Percentiles rank a stretch among this genome's conserved stretches.
These are phyloP conservation scores for Typhlichthys eigenmanni DNA, from an alignment of 2,797 vertebrate genomes.

Conservation along the genomic window DNA sequence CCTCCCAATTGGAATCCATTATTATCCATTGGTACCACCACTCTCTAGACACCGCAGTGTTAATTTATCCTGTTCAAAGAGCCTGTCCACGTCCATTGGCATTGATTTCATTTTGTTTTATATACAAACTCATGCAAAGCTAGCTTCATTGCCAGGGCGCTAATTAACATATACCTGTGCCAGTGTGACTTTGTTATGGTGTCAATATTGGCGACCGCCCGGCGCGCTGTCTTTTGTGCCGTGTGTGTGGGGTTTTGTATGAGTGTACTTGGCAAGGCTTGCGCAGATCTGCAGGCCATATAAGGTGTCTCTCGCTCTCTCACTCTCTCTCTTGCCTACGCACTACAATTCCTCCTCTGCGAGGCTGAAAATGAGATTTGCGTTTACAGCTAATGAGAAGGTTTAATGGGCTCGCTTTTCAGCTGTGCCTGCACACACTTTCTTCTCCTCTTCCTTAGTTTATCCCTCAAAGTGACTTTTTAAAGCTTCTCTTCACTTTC, in stretches of 20 bases:
- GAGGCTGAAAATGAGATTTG: conserved; percentile 44
- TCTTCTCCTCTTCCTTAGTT: conserved; percentile 8
- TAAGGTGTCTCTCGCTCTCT: conserved; percentile 3
- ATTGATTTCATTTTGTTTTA: too few relatives aligned
- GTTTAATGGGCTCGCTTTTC: conserved; percentile 34
- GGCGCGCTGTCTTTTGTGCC: too few relatives aligned
- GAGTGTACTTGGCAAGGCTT: too few relatives aligned
- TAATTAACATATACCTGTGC: too few relatives aligned
- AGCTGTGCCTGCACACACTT: not conserved
- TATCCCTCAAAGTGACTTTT: not conserved
- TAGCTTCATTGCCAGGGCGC: too few relatives aligned
- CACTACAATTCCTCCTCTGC: conserved; percentile 9
- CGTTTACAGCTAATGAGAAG: conserved; percentile 49
- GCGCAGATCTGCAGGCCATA: not conserved
- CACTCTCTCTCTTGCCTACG: conserved; percentile 3
- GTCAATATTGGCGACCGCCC: too few relatives aligned
- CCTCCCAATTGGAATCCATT: too few relatives aligned
- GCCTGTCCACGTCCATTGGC: too few relatives aligned
- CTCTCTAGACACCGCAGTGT: conserved; percentile 11
- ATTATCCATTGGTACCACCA: too few relatives aligned
- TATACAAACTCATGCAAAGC: too few relatives aligned
- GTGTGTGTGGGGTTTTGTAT: too few relatives aligned
- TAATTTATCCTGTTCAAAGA: conserved; percentile 8
- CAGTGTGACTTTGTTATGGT: too few relatives aligned
- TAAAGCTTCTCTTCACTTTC: not conserved